Percentiles rank a stretch among this genome's conserved stretches.
These are phyloP conservation scores for Asarcornis scutulata DNA, from an alignment of 2,113 vertebrate genomes.

Conservation along the genomic window DNA sequence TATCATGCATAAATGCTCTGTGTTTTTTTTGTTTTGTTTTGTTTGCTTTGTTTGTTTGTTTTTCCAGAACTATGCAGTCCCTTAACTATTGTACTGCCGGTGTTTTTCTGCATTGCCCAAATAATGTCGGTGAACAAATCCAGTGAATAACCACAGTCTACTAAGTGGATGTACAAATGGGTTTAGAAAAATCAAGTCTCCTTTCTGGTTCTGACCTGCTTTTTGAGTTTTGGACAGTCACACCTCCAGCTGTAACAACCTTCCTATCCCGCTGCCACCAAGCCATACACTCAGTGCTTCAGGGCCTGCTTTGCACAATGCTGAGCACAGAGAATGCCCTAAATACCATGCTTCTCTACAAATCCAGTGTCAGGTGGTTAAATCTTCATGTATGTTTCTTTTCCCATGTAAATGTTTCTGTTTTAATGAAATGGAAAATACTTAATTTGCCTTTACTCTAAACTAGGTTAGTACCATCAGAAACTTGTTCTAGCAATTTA, in stretches of 20 bases:
- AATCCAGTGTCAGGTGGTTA: not conserved
- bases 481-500: not conserved
- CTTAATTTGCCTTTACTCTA: not conserved
- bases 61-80: not conserved
- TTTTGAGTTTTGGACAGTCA: not conserved
- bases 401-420: not conserved
- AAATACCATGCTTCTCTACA: not conserved
- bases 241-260: not conserved
- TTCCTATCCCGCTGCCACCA: accelerated
- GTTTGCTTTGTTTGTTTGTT: too few species aligned
- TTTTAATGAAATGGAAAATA: not conserved
- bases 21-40: not conserved
- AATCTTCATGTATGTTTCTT: not conserved
- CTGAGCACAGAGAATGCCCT: not conserved
- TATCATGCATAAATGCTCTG: not conserved
- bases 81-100: not conserved
- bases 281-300: accelerated
- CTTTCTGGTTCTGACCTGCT: not conserved
- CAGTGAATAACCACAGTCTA: accelerated
- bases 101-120: not conserved
- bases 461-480: not conserved
- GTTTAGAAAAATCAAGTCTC: not conserved
- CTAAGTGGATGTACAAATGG: not conserved
- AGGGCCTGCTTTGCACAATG: not conserved
- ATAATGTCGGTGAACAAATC: too few species aligned